These are phyloP conservation scores for Nansenia antarctica DNA, from an alignment of 2,113 vertebrate species.

Conservation along the genomic window DNA sequence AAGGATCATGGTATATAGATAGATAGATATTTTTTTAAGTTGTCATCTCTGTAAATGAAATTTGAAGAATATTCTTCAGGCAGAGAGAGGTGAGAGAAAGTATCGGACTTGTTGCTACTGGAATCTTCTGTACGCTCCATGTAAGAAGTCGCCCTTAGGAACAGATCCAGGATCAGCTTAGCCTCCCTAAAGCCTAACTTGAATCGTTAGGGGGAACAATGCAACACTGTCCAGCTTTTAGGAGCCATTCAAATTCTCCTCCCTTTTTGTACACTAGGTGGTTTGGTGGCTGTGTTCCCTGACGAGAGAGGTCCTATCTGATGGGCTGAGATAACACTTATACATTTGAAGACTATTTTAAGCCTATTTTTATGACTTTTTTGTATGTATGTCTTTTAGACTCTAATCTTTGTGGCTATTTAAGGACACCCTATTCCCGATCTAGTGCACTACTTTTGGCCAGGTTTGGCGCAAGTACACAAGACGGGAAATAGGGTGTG, in stretches of 20 bases:
- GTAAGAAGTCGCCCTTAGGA: not conserved
- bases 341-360: conserved; percentile 75
- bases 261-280: conserved; percentile 75
- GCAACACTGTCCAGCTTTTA: not conserved
- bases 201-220: not conserved
- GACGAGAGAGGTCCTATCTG: not conserved
- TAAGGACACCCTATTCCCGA: conserved; percentile 14
- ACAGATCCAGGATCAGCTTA: not conserved
- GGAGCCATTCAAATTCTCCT: conserved; percentile 45
- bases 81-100: conserved; percentile 70
- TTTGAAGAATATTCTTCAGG: conserved; percentile 66
- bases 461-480: not conserved
- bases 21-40: conserved; percentile 71
- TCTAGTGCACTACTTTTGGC: not conserved
- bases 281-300: conserved; percentile 48
- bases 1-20: conserved; percentile 42
- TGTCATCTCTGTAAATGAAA: conserved; percentile 67
- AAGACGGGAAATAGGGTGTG: conserved; percentile 7
- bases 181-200: not conserved
- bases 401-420: conserved; percentile 72
- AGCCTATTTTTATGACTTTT: conserved; percentile 83
- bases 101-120: not conserved
- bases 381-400: conserved; percentile 79
- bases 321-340: conserved; percentile 48
- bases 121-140: conserved; percentile 54